phyloP scores from a whole-genome alignment of 2,888 invertebrate species.

The Xestia c-nigrum region DNA sequence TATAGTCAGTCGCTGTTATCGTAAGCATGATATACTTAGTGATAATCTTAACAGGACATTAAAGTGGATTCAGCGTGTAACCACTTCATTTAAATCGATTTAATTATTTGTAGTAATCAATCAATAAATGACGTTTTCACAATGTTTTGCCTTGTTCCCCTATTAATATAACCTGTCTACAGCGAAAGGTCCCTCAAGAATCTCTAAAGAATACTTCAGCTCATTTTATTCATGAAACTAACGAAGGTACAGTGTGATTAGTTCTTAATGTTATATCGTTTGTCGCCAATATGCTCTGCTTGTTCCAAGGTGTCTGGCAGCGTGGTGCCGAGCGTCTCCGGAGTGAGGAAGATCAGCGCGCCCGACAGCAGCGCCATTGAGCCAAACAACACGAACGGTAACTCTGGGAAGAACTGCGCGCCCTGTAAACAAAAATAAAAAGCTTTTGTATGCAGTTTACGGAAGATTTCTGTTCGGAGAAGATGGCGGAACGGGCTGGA shows the following conservation, averaged over 20 bases:
- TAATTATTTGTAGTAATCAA: background rate
- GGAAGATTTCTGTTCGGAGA: too few species aligned
- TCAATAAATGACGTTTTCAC: background rate
- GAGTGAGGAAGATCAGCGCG: conserved; percentile 20
- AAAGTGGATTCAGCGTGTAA: background rate
- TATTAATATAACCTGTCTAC: background rate
- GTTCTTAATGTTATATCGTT: background rate
- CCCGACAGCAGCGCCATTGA: conserved; percentile 26
- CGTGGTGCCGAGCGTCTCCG: conserved; percentile 32
- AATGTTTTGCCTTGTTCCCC: background rate
- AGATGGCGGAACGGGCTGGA: too few species aligned
- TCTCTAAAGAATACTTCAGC: background rate
- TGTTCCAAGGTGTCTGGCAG: conserved; percentile 29
- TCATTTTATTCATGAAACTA: background rate
- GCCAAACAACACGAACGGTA: conserved; percentile 29
- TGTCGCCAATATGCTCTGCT: conserved; percentile 37
- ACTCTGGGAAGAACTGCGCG: conserved; percentile 21
- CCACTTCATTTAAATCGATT: background rate
- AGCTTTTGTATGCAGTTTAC: too few species aligned
- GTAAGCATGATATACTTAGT: background rate
- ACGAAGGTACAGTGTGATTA: conserved; percentile 10
- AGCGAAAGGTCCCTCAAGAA: background rate
- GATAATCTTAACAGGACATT: conserved; percentile 15
- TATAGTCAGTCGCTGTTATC: background rate
- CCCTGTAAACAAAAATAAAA: conserved; percentile 7